A percentile compares a stretch with the other conserved stretches of the same genome.
Conservation (phyloP, 2,113 vertebrate species). For the Machaerirhynchus nigripectus region DNA sequence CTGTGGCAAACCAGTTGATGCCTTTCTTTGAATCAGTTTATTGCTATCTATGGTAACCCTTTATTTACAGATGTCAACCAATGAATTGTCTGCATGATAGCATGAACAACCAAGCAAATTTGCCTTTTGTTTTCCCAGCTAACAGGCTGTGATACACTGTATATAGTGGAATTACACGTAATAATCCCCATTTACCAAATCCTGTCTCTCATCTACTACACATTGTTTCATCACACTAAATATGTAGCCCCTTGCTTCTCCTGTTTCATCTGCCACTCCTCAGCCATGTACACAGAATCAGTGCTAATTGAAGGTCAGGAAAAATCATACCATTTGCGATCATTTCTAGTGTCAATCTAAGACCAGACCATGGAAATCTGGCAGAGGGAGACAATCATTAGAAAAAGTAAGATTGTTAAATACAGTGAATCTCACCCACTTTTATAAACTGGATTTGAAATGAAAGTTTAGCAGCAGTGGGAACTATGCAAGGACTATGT, state of each 20-base stretch:
- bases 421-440: not conserved
- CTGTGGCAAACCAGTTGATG: slow-evolving; percentile 26
- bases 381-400: not conserved
- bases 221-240: not conserved
- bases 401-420: not conserved
- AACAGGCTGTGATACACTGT: not conserved
- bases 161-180: not conserved
- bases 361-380: not conserved
- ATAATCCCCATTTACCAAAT: not conserved
- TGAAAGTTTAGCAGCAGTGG: not conserved
- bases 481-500: not conserved
- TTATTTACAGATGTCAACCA: not conserved
- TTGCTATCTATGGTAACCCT: not conserved
- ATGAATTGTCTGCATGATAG: not conserved
- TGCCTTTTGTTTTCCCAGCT: not conserved
- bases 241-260: not conserved
- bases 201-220: not conserved
- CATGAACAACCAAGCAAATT: not conserved
- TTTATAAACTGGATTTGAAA: not conserved
- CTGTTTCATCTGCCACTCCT: not conserved
- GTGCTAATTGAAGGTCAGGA: not conserved
- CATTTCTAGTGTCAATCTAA: not conserved
- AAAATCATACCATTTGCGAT: not conserved
- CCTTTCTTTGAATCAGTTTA: not conserved
- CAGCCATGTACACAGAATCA: not conserved